Base-by-base conservation (phyloP, 1,140 invertebrate species). In the Cydia amplana region DNA sequence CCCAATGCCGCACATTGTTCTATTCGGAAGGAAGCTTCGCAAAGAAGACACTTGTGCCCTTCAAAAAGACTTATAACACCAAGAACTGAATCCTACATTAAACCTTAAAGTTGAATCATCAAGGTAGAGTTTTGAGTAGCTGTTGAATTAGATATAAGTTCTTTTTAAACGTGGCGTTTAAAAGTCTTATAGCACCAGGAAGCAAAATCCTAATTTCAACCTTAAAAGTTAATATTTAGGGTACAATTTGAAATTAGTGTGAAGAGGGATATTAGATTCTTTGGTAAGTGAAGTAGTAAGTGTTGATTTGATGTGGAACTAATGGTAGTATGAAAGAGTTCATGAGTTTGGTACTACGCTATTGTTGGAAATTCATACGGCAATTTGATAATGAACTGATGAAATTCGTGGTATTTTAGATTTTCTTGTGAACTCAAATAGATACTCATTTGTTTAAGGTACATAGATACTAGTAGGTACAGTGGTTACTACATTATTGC, bases 1-100 rank as follows among this genome's bases (percentile, higher is more conserved):
- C 20, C 20, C 55, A 60, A 60, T 60, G 55, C 55, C 55, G 55
- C 18, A 23, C 20, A 60, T 60, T 60, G 55, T 60, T 60, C 55
- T n/a, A 4, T n/a, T 60, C 55, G 55, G 55, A 60, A 60, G 55
- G 55, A 60, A 60, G 55, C 46, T 49, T 49, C 14, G 12, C n/a
- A n/a, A n/a, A 60, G 55, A 60, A 60, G 55, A 60, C 55, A 60
- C 10, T 2, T 10, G n/a, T 23, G 55, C n/a, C 9, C 5, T 12
- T 10, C 10, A 60, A 60, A 60, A 60, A 20, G 18, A 60, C 55
- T 18, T 51, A 60, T 60, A 60, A 10, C 20, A 60, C 18, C 7
- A n/a, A 4, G 2, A 20, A 60, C 55, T 60, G 7, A 0, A 60
- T 4, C 7, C 9, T 23, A 60, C 23, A 60, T 23, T 23, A 20